Evolutionary conservation across 2,113 vertebrate genomes (phyloP).

Genomic region (Caranx ignobilis): DNA sequence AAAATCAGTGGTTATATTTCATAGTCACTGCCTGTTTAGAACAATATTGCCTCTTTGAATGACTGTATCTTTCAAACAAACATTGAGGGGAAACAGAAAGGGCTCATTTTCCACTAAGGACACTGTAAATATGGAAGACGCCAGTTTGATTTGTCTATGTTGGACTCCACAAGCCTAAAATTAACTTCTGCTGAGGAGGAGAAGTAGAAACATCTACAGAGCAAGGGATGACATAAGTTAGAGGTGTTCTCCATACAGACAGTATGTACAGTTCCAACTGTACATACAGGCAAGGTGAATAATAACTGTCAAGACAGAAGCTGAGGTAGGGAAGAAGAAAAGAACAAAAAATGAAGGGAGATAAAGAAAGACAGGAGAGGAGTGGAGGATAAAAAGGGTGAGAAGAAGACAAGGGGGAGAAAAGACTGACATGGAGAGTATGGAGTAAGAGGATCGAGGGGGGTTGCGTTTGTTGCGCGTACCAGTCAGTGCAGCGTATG

Average conservation of each 20-base stretch:
- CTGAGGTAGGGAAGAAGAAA: neutral
- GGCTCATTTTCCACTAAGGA: too few relatives aligned
- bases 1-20: too few relatives aligned
- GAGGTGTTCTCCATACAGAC: too few relatives aligned
- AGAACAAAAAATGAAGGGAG: neutral
- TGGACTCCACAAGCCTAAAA: too few relatives aligned
- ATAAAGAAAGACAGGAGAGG: neutral
- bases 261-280: neutral
- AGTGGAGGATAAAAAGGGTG: neutral
- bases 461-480: slow-evolving; percentile 42
- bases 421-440: slow-evolving; percentile 13
- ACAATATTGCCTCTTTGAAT: too few relatives aligned
- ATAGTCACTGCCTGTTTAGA: too few relatives aligned
- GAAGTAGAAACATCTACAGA: too few relatives aligned
- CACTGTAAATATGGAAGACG: too few relatives aligned
- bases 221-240: neutral
- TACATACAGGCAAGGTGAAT: neutral
- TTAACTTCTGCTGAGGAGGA: too few relatives aligned
- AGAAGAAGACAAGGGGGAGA: neutral
- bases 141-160: too few relatives aligned
- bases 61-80: too few relatives aligned
- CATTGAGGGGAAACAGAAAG: too few relatives aligned
- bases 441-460: slow-evolving; percentile 1
- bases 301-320: neutral
- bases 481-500: slow-evolving; percentile 66